These are phyloP conservation scores for Folsomia candida DNA, from an alignment of 2,888 invertebrate species.

Conservation along the genomic window DNA sequence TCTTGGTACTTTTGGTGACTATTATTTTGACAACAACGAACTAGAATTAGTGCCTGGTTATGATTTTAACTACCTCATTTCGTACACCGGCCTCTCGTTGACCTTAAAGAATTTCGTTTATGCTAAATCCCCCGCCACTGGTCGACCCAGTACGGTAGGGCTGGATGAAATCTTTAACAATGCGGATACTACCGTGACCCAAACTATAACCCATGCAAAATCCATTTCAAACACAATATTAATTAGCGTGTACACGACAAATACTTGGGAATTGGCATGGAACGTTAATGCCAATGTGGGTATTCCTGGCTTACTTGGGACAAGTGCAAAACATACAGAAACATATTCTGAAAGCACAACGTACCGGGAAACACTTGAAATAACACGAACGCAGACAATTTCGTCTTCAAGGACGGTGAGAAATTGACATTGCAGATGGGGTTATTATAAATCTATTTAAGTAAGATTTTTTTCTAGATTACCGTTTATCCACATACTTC, in stretches of 20 bases:
- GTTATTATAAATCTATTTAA: background rate
- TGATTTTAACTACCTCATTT: background rate
- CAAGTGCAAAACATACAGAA: background rate
- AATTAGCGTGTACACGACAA: background rate
- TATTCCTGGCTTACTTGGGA: background rate
- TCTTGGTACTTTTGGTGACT: too few relatives aligned
- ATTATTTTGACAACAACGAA: too few relatives aligned
- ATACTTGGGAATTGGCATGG: background rate
- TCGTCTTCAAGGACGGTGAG: background rate
- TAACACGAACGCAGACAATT: background rate
- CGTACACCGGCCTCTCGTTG: background rate
- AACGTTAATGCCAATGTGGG: background rate
- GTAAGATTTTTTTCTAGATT: background rate
- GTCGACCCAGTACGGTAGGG: background rate
- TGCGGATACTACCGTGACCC: too few relatives aligned
- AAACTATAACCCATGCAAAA: background rate
- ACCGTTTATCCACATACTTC: background rate
- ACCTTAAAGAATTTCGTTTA: background rate
- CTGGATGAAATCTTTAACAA: background rate
- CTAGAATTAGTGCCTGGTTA: too few relatives aligned
- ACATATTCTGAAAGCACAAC: background rate
- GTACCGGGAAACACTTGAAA: background rate
- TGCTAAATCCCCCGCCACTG: background rate
- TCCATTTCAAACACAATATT: background rate
- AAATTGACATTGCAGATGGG: too few relatives aligned